Conservation (phyloP, 2,113 vertebrate genomes). For the Alethe diademata region DNA sequence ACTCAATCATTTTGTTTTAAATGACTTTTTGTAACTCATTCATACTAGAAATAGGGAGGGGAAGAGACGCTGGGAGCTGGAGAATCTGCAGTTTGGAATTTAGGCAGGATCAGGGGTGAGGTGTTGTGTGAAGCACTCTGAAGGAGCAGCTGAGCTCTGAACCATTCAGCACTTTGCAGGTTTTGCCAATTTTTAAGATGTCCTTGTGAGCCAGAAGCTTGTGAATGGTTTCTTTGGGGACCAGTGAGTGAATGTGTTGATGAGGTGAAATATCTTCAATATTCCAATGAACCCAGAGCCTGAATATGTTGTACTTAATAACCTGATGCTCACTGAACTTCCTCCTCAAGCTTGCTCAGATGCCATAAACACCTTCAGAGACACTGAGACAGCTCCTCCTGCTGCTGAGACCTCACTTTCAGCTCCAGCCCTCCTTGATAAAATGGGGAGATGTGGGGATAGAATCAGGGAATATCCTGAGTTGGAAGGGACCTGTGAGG, state of each 20-base stretch:
- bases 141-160: background rate
- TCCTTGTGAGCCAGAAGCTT: background rate
- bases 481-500: background rate
- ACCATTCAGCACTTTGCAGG: background rate
- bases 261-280: background rate
- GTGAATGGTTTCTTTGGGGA: background rate
- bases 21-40: slow-evolving; percentile 39
- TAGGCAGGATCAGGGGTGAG: background rate
- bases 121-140: background rate
- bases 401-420: background rate
- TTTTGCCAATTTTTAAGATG: background rate
- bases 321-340: background rate
- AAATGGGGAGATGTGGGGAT: background rate
- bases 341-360: background rate
- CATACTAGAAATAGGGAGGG: background rate
- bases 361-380: background rate
- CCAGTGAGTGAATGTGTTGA: background rate
- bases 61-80: background rate
- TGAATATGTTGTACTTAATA: background rate
- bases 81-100: background rate
- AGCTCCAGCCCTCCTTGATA: background rate
- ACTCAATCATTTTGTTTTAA: slow-evolving; percentile 44
- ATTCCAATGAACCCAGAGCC: background rate
- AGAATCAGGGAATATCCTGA: background rate
- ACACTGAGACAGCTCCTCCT: background rate